Base-by-base conservation (phyloP, 2,113 vertebrate species). In the Tenebrosternarchus preto region DNA sequence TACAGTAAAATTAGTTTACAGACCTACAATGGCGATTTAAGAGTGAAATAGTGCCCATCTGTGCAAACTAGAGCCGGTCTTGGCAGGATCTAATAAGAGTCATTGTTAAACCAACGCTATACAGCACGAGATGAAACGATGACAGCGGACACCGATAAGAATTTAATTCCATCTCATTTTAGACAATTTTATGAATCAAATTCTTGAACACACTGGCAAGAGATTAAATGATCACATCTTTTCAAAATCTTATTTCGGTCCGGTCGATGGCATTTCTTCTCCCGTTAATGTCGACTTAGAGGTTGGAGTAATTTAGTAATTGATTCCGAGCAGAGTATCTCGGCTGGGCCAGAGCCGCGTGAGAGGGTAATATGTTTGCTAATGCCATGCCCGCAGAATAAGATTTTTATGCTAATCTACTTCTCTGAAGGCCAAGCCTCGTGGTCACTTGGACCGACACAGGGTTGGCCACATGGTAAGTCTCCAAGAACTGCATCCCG, bases 281-380 rank as follows among this genome's bases (percentile, higher is more conserved):
- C 96, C 95, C 95, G 97, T 99, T 99, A 99, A 98, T 98, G 97
- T 98, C 95, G 94, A 95, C 95, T 97, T 96, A 96, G 95, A 98
- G 96, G 95, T 97, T 94, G 95, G 94, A 96, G 96, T 99, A 96
- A 99, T 99, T 99, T 97, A 96, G 97, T 98, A 98, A 99, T 99
- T 99, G 98, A 98, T 99, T 97, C 96, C 93, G 95, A 95, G 95
- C 95, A 93, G 92, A 91, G 95, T 93, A 91, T 95, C 92, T 93
- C 89, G 88, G 94, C 91, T 95, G 95, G 95, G 94, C 95, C 94
- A 89, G 91, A 95, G 90, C 93, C 92, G 92, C 94, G 92, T 96
- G 94, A 86, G 93, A 94, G 95, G 95, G 95, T 94, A 96, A 96
- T 96, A 96, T 95, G 95, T 97, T 95, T 98, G 96, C 96, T 98